phyloP scores from a whole-genome alignment of 2,797 vertebrate species.

The Protosalanx chinensis region DNA sequence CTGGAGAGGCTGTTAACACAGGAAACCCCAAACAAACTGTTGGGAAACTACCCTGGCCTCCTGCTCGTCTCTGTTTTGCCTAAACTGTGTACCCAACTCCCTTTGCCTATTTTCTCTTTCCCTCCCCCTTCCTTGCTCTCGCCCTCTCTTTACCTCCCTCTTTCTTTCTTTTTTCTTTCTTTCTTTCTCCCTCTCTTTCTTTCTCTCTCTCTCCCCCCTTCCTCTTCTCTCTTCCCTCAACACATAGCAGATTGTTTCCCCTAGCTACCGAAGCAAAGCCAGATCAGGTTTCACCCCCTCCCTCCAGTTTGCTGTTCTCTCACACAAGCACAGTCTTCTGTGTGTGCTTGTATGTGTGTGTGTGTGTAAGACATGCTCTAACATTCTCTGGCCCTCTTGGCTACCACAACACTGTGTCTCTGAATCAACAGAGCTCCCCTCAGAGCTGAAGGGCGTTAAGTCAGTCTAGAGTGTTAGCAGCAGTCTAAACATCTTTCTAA shows the following conservation, averaged over 20 bases:
- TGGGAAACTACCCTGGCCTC: conserved; percentile 26
- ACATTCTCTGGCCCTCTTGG: conserved; percentile 15
- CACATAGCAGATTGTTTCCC: conserved; percentile 58
- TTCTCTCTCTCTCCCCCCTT: not conserved
- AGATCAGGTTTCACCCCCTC: conserved; percentile 55
- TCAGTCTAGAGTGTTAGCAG: not conserved
- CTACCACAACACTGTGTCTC: conserved; percentile 38
- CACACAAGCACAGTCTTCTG: not conserved
- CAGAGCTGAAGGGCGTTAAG: not conserved
- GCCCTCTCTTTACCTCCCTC: not conserved
- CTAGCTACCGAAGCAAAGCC: conserved; percentile 27
- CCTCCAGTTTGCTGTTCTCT: not conserved
- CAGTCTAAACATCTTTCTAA: too few relatives aligned
- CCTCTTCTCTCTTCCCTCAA: conserved; percentile 21
- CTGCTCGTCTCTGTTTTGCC: not conserved
- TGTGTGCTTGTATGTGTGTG: not conserved
- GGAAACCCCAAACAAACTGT: conserved; percentile 34
- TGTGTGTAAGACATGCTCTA: conserved; percentile 21
- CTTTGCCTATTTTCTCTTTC: conserved; percentile 26
- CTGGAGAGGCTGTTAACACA: conserved; percentile 24
- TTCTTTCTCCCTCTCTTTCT: conserved; percentile 13
- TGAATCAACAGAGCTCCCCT: not conserved
- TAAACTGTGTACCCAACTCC: conserved; percentile 20
- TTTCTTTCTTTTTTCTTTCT: not conserved
- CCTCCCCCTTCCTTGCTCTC: conserved; percentile 34